These are phyloP conservation scores for Drosophila pseudotalamancana DNA, from an alignment of 2,888 invertebrate genomes.

Conservation along the genomic window DNA sequence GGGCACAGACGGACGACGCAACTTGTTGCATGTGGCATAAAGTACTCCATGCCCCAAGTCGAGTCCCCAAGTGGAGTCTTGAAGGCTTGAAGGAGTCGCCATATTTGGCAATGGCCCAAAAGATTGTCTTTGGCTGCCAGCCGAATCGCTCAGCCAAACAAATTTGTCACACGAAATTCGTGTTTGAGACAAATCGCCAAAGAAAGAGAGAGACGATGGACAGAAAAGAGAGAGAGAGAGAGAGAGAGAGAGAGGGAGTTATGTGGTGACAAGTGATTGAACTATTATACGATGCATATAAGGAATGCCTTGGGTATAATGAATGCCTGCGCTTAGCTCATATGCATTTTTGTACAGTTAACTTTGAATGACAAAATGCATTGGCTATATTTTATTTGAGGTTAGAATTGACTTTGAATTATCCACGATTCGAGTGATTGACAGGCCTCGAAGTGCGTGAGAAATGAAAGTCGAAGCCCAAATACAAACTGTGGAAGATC, in stretches of 20 bases:
- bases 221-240: neutral
- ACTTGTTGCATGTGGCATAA: constrained; percentile 60
- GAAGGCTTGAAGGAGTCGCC: constrained; percentile 60
- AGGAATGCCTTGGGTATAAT: constrained; percentile 41
- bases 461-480: constrained; percentile 24
- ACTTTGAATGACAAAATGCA: constrained; percentile 22
- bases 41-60: constrained; percentile 47
- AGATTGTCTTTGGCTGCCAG: constrained; percentile 27
- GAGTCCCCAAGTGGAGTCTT: constrained; percentile 4
- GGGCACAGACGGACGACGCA: constrained; percentile 32
- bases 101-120: constrained; percentile 70
- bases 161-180: constrained; percentile 81
- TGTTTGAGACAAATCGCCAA: constrained; percentile 78
- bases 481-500: neutral
- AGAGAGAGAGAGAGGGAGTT: constrained; percentile 5
- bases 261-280: constrained; percentile 73
- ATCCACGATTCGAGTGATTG: constrained; percentile 6
- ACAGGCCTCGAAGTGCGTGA: constrained; percentile 18
- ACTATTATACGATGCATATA: constrained; percentile 65
- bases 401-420: constrained; percentile 17
- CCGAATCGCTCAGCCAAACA: constrained; percentile 50
- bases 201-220: too few relatives aligned
- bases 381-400: constrained; percentile 37
- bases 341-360: constrained; percentile 73
- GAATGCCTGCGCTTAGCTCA: constrained; percentile 54